A percentile compares a stretch with the other conserved stretches of the same genome.
Conservation (phyloP, 2,113 vertebrate genomes). For the Pleuronectes platessa region DNA sequence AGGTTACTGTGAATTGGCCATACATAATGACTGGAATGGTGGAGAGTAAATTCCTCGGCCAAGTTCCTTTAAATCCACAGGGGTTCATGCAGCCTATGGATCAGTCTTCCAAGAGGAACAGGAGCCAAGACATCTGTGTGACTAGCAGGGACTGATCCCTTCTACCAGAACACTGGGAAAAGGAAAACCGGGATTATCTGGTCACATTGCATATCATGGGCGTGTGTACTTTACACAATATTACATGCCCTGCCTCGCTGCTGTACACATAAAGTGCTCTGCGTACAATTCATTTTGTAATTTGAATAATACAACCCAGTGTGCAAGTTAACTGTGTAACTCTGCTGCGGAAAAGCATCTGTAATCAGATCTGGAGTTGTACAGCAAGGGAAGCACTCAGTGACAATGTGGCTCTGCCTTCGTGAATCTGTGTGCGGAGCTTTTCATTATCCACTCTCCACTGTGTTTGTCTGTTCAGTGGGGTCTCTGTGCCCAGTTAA, state of each 20-base stretch:
- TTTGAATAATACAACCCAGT: constrained; percentile 55
- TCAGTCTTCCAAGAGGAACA: constrained; percentile 73
- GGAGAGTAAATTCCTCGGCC: constrained; percentile 69
- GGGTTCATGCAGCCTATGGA: constrained; percentile 69
- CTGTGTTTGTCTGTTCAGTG: constrained; percentile 60
- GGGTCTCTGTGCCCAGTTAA: constrained; percentile 68
- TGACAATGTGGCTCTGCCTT: constrained; percentile 25
- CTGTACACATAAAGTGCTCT: constrained; percentile 26
- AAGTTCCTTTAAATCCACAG: constrained; percentile 78
- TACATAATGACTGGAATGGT: constrained; percentile 72
- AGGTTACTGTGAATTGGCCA: constrained; percentile 66
- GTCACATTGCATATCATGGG: constrained; percentile 61
- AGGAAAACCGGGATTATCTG: constrained; percentile 66
- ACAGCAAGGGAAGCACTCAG: constrained; percentile 28
- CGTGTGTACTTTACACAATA: constrained; percentile 35
- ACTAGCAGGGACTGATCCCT: constrained; percentile 67
- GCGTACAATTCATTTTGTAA: constrained; percentile 49
- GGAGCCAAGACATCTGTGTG: constrained; percentile 84
- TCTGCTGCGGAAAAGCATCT: constrained; percentile 42
- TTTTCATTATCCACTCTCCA: constrained; percentile 65
- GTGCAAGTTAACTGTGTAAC: constrained; percentile 42
- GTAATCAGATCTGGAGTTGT: constrained; percentile 41
- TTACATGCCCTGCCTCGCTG: constrained; percentile 17
- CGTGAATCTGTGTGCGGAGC: constrained; percentile 52
- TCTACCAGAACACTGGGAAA: constrained; percentile 62